A percentile compares a stretch with the other conserved stretches of the same genome.
Evolutionary conservation across 2,888 invertebrate species (phyloP).

Genomic region (Aphrophora alni): DNA sequence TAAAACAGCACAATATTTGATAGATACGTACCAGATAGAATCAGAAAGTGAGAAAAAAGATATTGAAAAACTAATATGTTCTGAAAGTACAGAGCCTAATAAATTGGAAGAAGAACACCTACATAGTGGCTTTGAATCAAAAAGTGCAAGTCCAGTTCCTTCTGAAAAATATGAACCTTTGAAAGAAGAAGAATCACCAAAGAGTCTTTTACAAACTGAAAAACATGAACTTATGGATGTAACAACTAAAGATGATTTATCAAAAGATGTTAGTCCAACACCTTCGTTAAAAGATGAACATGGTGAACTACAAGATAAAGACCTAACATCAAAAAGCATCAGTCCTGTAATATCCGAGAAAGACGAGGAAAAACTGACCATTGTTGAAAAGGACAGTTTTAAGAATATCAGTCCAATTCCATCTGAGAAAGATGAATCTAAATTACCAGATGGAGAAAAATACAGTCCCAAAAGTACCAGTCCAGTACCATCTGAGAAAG

Average conservation of each 20-base stretch:
- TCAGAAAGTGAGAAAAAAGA: too few relatives aligned
- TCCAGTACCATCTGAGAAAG: constrained; percentile 27
- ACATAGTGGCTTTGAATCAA: too few relatives aligned
- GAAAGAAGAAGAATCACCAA: not conserved
- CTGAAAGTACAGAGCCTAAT: too few relatives aligned
- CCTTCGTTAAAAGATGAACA: constrained; percentile 6
- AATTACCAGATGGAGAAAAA: not conserved
- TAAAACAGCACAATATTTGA: too few relatives aligned
- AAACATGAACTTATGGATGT: not conserved
- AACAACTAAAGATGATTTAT: constrained; percentile 35
- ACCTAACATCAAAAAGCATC: not conserved
- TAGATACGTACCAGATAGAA: too few relatives aligned
- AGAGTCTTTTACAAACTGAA: not conserved
- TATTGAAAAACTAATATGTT: too few relatives aligned
- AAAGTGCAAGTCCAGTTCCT: not conserved
- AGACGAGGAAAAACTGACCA: not conserved
- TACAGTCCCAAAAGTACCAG: not conserved
- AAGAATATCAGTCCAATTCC: not conserved
- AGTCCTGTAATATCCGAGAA: not conserved
- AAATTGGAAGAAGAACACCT: too few relatives aligned
- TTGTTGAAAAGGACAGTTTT: not conserved
- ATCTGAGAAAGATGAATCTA: not conserved
- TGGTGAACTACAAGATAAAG: constrained; percentile 6
- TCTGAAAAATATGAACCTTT: not conserved
- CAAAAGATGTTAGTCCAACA: not conserved